Evolutionary conservation across 2,797 vertebrate genomes (phyloP).

Genomic region (Enteromius mattozi): DNA sequence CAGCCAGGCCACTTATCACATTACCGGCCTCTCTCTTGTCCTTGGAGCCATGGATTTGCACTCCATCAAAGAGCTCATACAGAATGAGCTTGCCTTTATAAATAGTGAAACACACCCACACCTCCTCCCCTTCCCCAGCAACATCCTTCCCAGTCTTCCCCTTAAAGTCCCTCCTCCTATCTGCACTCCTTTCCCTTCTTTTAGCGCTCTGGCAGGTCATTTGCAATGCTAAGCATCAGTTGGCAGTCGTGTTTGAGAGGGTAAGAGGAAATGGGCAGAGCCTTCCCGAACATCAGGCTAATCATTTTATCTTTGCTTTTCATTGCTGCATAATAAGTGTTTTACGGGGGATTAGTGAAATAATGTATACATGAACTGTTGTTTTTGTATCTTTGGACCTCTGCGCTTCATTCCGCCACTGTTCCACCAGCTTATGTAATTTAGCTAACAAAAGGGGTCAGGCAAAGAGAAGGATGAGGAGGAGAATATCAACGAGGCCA

Average conservation of each 20-base stretch:
- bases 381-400: slow-evolving; percentile 56
- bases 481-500: slow-evolving; percentile 61
- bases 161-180: slow-evolving; percentile 43
- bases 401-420: slow-evolving; percentile 37
- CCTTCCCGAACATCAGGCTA: slow-evolving; percentile 63
- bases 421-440: slow-evolving; percentile 72
- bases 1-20: slow-evolving; percentile 70
- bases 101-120: slow-evolving; percentile 65
- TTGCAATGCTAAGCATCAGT: slow-evolving; percentile 73
- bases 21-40: slow-evolving; percentile 64
- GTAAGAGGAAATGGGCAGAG: slow-evolving; percentile 50
- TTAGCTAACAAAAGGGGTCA: slow-evolving; percentile 73
- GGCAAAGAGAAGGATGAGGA: slow-evolving; percentile 55
- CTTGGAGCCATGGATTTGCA: slow-evolving; percentile 65
- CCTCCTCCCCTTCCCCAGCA: slow-evolving; percentile 36
- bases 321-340: slow-evolving; percentile 70
- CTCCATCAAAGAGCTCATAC: slow-evolving; percentile 67
- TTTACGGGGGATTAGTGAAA: slow-evolving; percentile 72
- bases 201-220: slow-evolving; percentile 67
- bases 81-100: slow-evolving; percentile 65
- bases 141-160: slow-evolving; percentile 53
- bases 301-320: slow-evolving; percentile 74
- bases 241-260: slow-evolving; percentile 65
- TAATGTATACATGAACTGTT: slow-evolving; percentile 67
- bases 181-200: slow-evolving; percentile 46